Evolutionary conservation across 2,113 vertebrate species (phyloP), one percentile per base, ranked within the genome.

Genomic region (Callionymus lyra): DNA sequence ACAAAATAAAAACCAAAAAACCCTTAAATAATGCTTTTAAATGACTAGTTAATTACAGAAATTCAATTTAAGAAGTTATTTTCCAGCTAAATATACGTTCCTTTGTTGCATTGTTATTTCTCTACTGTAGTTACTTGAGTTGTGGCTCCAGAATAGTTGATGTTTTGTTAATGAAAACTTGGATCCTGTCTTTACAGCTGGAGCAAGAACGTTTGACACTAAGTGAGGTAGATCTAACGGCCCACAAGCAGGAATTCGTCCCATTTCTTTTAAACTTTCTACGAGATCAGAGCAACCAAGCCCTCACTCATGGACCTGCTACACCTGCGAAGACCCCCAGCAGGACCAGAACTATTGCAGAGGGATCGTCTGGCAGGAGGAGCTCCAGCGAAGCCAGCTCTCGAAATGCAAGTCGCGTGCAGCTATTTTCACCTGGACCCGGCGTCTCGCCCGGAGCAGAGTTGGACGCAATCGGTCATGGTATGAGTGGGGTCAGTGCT

Each of bases 231-330:
- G 69, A 73, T 6, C 13, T 70, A n/a, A 61, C 72, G 6, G 77
- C 89, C 1, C 85, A 87, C 58, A 90, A 84, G 59, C 89, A 90
- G 43, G 92, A 95, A 55, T 98, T 98, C 75, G 90, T 97, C 55
- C 87, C 92, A 50, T 98, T 92, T 68, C 78, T 98, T 43, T 76
- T 98, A 13, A 96, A 98, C 70, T 98, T 95, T 76, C 82, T 98
- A 63, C 83, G 92, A 54, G 93, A 97, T 46, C 93, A 98, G 72
- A 94, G 91, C 69, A 87, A 89, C 61, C 88, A 86, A 41, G 85
- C 92, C 32, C 80, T 98, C 31, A 90, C 90, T 36, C 89, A 96
- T 70, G 92, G 92, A 2, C 92, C 92, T 1, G 76, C 92, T 32
- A 96, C 93, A 1, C 95, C 95, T 5, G 93, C 91, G 58, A 94